A percentile compares a stretch with the other conserved stretches of the same genome.
Evolutionary conservation across 2,113 vertebrate species (phyloP).

Genomic region (Bettongia penicillata): DNA sequence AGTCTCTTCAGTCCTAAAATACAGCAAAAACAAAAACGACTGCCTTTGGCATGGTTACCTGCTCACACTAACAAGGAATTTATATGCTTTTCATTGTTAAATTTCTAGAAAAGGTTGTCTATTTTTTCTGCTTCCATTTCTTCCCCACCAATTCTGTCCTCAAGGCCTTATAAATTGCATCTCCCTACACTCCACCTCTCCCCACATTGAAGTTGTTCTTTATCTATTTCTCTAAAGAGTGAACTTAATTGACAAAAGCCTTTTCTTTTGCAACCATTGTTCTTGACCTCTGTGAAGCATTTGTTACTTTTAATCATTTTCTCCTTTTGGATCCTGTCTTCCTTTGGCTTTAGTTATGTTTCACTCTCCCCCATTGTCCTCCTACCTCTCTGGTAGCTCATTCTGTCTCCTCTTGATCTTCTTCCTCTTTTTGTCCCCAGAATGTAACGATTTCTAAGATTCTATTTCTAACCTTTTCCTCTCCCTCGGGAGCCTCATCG

Average conservation of each 20-base stretch:
- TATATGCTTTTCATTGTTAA: neutral
- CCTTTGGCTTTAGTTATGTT: neutral
- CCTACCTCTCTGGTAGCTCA: neutral
- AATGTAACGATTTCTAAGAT: neutral
- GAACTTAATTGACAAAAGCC: neutral
- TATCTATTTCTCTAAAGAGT: neutral
- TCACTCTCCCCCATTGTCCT: neutral
- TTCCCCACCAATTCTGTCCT: neutral
- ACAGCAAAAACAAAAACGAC: neutral
- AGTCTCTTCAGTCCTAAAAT: neutral
- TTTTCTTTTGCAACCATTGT: neutral
- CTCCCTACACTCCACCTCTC: accelerated
- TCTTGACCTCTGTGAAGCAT: neutral
- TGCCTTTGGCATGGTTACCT: neutral
- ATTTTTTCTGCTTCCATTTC: neutral
- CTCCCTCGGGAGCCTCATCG: neutral
- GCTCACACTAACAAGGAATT: neutral
- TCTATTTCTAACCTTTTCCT: neutral
- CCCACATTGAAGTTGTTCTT: neutral
- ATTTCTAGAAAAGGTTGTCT: neutral
- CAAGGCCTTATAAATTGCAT: neutral
- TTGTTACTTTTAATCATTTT: neutral
- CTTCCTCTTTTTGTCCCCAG: neutral
- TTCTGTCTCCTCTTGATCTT: neutral
- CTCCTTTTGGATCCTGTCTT: neutral